phyloP scores from a whole-genome alignment of 30 jellyfish, hydroid and myxozoan genomes.

The Aurelia sp. region DNA sequence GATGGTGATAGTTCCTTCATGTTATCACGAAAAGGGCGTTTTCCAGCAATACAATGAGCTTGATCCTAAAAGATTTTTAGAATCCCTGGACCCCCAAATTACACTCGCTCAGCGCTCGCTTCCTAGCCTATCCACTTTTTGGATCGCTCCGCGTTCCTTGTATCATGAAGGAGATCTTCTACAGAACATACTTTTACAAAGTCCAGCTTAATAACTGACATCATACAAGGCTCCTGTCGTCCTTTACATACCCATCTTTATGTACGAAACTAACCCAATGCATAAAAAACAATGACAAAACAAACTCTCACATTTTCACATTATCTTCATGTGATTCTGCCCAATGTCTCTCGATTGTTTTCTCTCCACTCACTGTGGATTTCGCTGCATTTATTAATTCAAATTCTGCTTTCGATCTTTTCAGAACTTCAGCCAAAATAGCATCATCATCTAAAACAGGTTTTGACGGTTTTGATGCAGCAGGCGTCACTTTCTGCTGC shows the following conservation, averaged over 20 bases:
- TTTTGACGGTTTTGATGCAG: constrained; percentile 7
- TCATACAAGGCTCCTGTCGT: too few species aligned
- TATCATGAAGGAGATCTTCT: too few species aligned
- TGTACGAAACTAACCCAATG: not conserved
- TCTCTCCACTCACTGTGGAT: constrained; percentile 17
- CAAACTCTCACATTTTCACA: constrained; percentile 31
- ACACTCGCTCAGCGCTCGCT: too few species aligned
- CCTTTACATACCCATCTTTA: not conserved
- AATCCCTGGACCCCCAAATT: too few species aligned
- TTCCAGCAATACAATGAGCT: too few species aligned
- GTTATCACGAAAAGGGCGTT: too few species aligned
- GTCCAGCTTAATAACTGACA: too few species aligned
- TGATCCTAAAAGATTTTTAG: too few species aligned
- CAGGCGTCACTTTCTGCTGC: not conserved
- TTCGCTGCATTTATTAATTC: constrained; percentile 52
- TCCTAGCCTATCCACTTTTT: too few species aligned
- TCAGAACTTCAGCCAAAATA: constrained; percentile 79
- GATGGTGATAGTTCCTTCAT: too few species aligned
- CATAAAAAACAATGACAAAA: not conserved
- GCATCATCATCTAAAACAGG: constrained; percentile 73
- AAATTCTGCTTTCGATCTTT: constrained; percentile 83
- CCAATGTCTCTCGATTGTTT: constrained; percentile 47
- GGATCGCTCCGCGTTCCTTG: too few species aligned
- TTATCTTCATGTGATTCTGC: constrained; percentile 63
- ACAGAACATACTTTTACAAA: too few species aligned